These are phyloP conservation scores for Furcifer pardalis DNA, from an alignment of 2,797 vertebrate species.

Conservation along the genomic window DNA sequence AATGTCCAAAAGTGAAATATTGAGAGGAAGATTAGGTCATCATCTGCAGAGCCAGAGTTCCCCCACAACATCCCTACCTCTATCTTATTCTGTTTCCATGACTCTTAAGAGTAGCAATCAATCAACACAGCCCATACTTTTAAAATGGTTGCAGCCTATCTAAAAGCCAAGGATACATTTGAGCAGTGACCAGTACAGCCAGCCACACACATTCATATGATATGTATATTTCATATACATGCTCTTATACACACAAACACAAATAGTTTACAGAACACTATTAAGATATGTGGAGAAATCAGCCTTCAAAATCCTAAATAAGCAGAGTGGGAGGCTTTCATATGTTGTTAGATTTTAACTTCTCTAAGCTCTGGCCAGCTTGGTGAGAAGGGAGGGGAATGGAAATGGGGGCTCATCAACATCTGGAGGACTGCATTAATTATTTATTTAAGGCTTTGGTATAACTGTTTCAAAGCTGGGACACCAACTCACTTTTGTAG, in stretches of 20 bases:
- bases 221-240: rapidly evolving
- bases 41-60: not conserved
- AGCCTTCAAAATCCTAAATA: not conserved
- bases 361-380: not conserved
- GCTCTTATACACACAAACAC: not conserved
- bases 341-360: not conserved
- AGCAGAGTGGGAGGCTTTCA: not conserved
- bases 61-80: not conserved
- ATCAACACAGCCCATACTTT: not conserved
- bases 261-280: not conserved
- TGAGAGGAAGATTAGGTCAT: not conserved
- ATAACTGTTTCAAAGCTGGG: too few relatives aligned
- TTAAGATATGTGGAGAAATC: not conserved
- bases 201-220: not conserved
- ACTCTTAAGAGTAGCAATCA: not conserved
- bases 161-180: not conserved
- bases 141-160: not conserved
- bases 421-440: too few relatives aligned
- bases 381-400: not conserved
- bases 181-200: not conserved
- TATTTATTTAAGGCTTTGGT: too few relatives aligned
- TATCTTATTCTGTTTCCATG: not conserved
- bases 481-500: too few relatives aligned
- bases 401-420: too few relatives aligned
- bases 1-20: not conserved